phyloP scores from a whole-genome alignment of 2,113 vertebrate species.

The Lophura nycthemera region DNA sequence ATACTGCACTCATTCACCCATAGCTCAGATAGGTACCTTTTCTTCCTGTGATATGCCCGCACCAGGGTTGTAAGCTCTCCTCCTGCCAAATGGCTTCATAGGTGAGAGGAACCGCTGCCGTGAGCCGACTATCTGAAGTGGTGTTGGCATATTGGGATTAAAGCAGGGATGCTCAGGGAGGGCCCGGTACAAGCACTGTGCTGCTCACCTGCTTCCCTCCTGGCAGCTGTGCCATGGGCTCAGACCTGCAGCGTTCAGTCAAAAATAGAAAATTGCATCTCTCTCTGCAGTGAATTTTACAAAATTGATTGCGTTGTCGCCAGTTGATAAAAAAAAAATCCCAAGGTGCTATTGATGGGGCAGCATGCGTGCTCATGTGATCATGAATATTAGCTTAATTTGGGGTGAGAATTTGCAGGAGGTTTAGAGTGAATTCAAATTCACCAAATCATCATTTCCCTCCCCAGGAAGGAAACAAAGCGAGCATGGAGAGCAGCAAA shows the following conservation, averaged over 20 bases:
- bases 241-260: fast-evolving
- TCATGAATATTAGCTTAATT: background rate
- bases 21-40: background rate
- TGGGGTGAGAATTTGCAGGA: background rate
- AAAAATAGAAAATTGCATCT: background rate
- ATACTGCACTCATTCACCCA: background rate
- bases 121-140: background rate
- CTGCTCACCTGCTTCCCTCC: background rate
- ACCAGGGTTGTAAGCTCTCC: background rate
- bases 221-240: fast-evolving
- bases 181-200: background rate
- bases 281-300: background rate
- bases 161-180: background rate
- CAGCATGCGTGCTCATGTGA: fast-evolving
- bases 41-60: background rate
- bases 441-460: background rate
- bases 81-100: fast-evolving
- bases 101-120: background rate
- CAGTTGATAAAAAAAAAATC: background rate
- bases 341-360: background rate
- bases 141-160: fast-evolving
- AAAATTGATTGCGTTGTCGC: background rate
- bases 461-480: background rate
- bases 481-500: background rate
- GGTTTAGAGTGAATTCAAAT: background rate